Conservation (phyloP, 2,888 invertebrate genomes). For the Yponomeuta plumbellus region DNA sequence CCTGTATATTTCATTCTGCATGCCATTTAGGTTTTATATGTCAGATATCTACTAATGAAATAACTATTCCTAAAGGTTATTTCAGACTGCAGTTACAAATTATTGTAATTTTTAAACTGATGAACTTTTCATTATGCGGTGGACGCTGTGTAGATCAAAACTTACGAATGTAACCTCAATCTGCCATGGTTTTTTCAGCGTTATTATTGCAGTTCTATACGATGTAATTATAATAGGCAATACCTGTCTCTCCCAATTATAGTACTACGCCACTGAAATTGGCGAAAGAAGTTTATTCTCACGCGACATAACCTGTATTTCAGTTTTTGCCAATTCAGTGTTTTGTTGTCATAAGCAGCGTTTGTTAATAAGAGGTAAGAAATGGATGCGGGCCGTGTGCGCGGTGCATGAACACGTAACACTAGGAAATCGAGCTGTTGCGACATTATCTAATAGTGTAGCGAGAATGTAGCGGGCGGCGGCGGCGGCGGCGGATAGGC, state of each 20-base stretch:
- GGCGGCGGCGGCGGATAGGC: not conserved
- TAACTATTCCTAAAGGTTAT: constrained; percentile 62
- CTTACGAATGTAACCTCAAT: not conserved
- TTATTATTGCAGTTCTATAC: no score
- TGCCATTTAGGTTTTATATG: constrained; percentile 64
- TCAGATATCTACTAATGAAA: constrained; percentile 54
- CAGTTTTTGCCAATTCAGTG: constrained; percentile 31
- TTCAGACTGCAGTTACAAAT: not conserved
- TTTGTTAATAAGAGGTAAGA: constrained; percentile 38
- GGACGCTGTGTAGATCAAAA: not conserved
- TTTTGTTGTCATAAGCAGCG: constrained; percentile 35
- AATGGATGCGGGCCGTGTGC: constrained; percentile 31
- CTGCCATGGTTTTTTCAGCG: no score
- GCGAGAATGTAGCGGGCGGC: not conserved
- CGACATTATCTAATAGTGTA: constrained; percentile 48
- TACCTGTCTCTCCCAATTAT: not conserved
- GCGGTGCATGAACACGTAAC: constrained; percentile 46
- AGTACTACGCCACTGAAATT: not conserved
- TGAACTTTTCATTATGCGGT: not conserved
- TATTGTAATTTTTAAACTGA: not conserved
- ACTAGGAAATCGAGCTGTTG: constrained; percentile 52
- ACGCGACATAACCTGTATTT: not conserved
- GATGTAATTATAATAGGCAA: constrained; percentile 2
- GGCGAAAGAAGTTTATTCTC: constrained; percentile 4
- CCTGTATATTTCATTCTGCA: constrained; percentile 58